Conservation (phyloP, 2,797 vertebrate species). For the Xiphorhynchus erythropygius region DNA sequence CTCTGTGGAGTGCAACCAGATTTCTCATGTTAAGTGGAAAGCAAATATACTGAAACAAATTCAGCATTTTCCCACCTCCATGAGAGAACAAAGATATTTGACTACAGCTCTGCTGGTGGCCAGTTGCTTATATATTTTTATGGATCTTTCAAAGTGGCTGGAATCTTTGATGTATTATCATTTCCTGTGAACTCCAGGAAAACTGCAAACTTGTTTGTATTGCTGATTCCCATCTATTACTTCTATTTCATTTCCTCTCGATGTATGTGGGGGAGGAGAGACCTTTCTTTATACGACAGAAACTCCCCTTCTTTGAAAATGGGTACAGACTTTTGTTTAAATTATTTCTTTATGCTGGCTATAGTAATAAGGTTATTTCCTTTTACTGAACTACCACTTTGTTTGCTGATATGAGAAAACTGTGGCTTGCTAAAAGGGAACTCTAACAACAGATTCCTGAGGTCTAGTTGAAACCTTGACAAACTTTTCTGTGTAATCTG, state of each 20-base stretch:
- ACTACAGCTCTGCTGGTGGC: not conserved
- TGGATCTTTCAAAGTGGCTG: not conserved
- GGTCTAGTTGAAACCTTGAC: not conserved
- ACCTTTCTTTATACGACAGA: not conserved
- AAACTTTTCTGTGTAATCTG: not conserved
- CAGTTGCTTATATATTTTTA: not conserved
- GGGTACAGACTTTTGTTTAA: not conserved
- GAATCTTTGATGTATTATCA: not conserved
- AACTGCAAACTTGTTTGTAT: not conserved
- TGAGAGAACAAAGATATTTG: constrained; percentile 1
- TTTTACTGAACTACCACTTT: not conserved
- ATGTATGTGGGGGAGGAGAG: not conserved
- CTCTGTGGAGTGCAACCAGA: not conserved
- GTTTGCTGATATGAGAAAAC: not conserved
- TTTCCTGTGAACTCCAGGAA: constrained; percentile 31
- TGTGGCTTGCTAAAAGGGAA: not conserved
- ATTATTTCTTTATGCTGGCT: not conserved
- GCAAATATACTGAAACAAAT: constrained; percentile 11
- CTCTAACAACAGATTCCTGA: not conserved
- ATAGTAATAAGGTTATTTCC: not conserved
- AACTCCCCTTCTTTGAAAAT: not conserved
- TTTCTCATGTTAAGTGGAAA: not conserved
- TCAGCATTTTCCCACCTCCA: not conserved
- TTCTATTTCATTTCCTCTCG: not conserved
- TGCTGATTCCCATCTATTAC: constrained; percentile 3